Evolutionary conservation across 2,113 vertebrate species (phyloP), one percentile per base, ranked within the genome.

Genomic region (Cnemophilus loriae): DNA sequence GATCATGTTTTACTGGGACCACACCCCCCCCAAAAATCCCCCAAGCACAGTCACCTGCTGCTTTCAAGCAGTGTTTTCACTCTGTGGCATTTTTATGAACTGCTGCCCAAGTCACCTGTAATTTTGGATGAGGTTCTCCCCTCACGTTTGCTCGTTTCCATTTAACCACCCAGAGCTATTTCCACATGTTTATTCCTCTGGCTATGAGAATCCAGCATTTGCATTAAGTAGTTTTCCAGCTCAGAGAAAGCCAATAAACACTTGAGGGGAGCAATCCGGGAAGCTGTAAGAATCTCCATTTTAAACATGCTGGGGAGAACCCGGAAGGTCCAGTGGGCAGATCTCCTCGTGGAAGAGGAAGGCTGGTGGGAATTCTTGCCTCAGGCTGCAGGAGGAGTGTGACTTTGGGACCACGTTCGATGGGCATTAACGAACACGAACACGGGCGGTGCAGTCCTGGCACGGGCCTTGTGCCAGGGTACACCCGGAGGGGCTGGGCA

Each of bases 321-420:
- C 49, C 56, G 30, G 23, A 56, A 21, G 1, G 12, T 2, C 9
- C 0, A 28, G 53, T 3, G 42, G 39, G 24, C 0, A 20, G 13
- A 14, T 37, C 39, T 91, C 35, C 23, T 23, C 2, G 9, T 12
- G 76, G 52, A 18, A 39, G 9, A 22, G 3, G 23, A 60, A 3
- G 60, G 3, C 41, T 18, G 32, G 26, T 5, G 59, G 68, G 46
- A 52, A 71, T 1, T 13, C 35, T 24, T 39, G 41, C 47, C 82
- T 61, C 37, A 33, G 50, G 71, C n/a, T 41, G 22, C 46, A 44
- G 41, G 37, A 59, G 23, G 27, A 0, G 3, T 9, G 28, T 16
- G 56, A 32, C 41, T 39, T 39, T 5, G 13, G 42, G 19, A 28
- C 53, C 23, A 3, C 0, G 6, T 19, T 19, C 14, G 35, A 52